phyloP scores from a whole-genome alignment of 2,888 invertebrate species.

The Pachycephus smyrnensis region DNA sequence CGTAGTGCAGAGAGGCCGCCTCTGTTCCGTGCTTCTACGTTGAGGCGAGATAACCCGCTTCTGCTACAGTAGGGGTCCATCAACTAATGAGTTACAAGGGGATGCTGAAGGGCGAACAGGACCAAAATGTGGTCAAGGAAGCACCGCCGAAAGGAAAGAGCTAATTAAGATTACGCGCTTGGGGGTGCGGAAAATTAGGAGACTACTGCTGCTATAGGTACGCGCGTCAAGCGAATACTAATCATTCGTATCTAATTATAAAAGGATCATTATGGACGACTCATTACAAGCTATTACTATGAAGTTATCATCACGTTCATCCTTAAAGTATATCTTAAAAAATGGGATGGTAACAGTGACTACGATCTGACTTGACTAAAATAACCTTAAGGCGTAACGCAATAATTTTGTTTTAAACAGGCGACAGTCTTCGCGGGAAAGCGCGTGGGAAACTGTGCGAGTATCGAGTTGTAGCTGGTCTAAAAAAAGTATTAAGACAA shows the following conservation, averaged over 20 bases:
- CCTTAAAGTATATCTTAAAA: neutral
- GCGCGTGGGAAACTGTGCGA: neutral
- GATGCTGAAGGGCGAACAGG: slow-evolving; percentile 36
- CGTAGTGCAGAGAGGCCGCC: slow-evolving; percentile 27
- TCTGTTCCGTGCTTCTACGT: slow-evolving; percentile 7
- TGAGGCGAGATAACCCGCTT: slow-evolving; percentile 34
- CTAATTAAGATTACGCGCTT: slow-evolving; percentile 19
- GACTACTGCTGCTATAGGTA: neutral
- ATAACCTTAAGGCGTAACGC: neutral
- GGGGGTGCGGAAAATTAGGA: slow-evolving; percentile 21
- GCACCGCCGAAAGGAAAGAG: slow-evolving; percentile 6
- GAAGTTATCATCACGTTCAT: neutral
- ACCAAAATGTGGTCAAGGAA: slow-evolving; percentile 32
- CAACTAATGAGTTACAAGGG: slow-evolving; percentile 53
- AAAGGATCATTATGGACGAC: neutral
- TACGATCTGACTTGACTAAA: neutral
- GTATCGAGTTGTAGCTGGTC: neutral
- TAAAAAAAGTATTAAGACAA: neutral
- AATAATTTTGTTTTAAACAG: neutral
- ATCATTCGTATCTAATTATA: slow-evolving; percentile 4
- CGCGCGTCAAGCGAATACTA: slow-evolving; percentile 14
- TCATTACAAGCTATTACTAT: neutral
- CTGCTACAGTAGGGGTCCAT: slow-evolving; percentile 39
- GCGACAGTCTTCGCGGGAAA: neutral
- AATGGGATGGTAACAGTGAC: no score